These are phyloP conservation scores for Drosophila grimshawi DNA, from an alignment of 1,140 invertebrate species.

Conservation along the genomic window DNA sequence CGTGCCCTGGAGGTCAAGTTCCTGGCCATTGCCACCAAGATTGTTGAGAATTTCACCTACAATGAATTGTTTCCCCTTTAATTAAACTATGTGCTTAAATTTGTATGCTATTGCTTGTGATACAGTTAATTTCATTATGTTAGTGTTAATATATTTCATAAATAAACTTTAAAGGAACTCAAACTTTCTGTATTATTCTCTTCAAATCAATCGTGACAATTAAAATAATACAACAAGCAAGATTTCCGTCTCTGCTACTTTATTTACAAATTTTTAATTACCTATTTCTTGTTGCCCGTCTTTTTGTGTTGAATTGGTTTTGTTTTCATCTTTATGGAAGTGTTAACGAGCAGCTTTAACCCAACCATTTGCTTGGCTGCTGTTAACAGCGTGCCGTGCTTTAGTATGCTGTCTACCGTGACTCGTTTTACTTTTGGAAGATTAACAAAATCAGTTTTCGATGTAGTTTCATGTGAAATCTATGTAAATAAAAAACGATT, in stretches of 20 bases:
- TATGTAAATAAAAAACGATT: no score
- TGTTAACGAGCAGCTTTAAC: not conserved
- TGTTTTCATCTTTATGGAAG: conserved; percentile 7
- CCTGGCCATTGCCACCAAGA: conserved; percentile 85
- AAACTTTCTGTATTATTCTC: not conserved
- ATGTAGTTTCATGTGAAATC: no score
- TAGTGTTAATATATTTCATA: conserved; percentile 59
- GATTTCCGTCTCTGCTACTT: not conserved
- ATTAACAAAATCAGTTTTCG: no score
- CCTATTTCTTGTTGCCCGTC: not conserved
- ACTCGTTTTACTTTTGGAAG: no score
- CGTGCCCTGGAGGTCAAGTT: conserved; percentile 86
- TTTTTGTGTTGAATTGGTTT: not conserved
- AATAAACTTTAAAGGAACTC: conserved; percentile 42
- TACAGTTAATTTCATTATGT: conserved; percentile 65
- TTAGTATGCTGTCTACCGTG: no score
- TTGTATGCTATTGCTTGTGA: conserved; percentile 58
- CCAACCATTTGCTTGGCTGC: not conserved
- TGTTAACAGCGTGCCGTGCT: not conserved
- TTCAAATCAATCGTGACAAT: not conserved
- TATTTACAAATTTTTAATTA: conserved; percentile 4
- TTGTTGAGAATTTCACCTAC: conserved; percentile 86
- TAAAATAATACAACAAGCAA: not conserved
- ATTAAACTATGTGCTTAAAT: conserved; percentile 7
- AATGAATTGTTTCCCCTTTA: conserved; percentile 86